Conservation (phyloP, 2,888 invertebrate species). For the Eupithecia tripunctaria region DNA sequence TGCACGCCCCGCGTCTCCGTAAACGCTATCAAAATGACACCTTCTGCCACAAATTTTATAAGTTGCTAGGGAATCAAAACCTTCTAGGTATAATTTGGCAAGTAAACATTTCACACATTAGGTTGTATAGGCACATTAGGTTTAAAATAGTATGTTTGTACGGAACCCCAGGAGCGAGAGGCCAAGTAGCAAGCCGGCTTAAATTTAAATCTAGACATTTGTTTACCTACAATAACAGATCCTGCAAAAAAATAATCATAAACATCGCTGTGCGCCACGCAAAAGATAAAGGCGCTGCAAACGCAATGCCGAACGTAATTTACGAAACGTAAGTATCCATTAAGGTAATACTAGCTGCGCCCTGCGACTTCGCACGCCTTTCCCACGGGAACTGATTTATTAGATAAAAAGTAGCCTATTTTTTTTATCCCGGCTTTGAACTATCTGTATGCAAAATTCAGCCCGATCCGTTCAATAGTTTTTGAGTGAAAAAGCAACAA, state of each 20-base stretch:
- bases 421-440: no score
- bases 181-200: not conserved
- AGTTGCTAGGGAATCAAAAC: not conserved
- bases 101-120: not conserved
- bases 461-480: no score
- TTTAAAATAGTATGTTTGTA: not conserved
- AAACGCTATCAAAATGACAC: no score
- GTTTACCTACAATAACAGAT: not conserved
- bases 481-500: no score
- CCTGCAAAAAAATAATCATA: not conserved
- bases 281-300: not conserved
- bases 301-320: not conserved
- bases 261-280: not conserved
- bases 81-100: no score
- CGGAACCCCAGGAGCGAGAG: not conserved
- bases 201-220: not conserved
- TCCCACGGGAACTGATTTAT: no score
- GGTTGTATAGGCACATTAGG: no score
- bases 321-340: not conserved
- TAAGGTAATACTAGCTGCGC: no score
- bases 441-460: no score
- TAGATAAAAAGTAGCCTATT: no score
- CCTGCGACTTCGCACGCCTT: no score
- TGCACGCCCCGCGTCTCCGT: no score
- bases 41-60: not conserved